Conservation (phyloP, 2,113 vertebrate genomes). For the Passer montanus region DNA sequence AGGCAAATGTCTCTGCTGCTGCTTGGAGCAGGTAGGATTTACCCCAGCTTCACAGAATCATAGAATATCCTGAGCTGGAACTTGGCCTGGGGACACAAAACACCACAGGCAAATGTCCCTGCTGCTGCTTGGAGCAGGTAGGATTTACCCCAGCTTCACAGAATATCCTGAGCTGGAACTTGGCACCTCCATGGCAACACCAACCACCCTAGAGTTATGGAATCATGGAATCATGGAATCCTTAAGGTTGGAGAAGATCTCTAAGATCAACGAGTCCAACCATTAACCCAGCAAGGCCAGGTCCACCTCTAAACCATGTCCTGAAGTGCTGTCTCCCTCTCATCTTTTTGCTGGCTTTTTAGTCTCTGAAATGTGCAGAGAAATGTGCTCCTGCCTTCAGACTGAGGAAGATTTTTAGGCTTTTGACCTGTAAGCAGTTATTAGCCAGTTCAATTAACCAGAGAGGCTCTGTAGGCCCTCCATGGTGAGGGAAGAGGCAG, state of each 20-base stretch:
- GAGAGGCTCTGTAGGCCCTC: background rate
- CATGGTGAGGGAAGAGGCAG: background rate
- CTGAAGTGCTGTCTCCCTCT: background rate
- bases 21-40: background rate
- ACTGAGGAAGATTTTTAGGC: background rate
- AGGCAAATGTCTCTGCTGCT: background rate
- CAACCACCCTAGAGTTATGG: background rate
- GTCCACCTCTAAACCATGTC: background rate
- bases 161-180: background rate
- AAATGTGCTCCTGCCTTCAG: background rate
- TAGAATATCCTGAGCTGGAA: background rate
- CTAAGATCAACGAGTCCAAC: accelerated
- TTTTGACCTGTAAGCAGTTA: background rate
- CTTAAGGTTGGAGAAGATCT: background rate
- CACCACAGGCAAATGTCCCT: background rate
- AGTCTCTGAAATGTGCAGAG: background rate
- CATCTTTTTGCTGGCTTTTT: background rate
- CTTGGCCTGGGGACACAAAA: no score
- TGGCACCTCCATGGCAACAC: accelerated
- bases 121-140: background rate
- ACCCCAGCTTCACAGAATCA: background rate
- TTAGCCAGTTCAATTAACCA: background rate
- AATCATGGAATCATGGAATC: background rate
- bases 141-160: background rate
- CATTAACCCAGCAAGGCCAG: background rate